Percentiles rank a stretch among this genome's conserved stretches.
These are phyloP conservation scores for Omphaloscelis lunosa DNA, from an alignment of 2,888 invertebrate species.

Conservation along the genomic window DNA sequence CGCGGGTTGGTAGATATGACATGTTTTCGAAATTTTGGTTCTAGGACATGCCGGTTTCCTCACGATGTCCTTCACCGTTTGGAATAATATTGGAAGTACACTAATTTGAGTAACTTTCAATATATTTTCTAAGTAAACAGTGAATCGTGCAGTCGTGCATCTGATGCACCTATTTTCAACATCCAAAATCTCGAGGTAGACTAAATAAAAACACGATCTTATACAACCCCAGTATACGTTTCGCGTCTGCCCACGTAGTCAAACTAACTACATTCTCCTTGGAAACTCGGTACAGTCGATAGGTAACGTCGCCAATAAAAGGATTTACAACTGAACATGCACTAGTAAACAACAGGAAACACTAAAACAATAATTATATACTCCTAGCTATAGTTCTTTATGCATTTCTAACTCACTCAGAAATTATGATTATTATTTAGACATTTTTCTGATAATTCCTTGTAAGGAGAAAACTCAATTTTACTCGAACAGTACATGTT, in stretches of 20 bases:
- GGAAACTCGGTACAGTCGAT: constrained; percentile 43
- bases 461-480: constrained; percentile 1
- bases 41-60: no score
- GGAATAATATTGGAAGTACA: not conserved
- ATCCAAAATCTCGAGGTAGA: constrained; percentile 20
- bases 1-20: no score
- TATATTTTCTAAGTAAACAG: not conserved
- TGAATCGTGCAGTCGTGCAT: constrained; percentile 22
- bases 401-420: constrained; percentile 11
- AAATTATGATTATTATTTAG: constrained; percentile 17
- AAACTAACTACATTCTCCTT: constrained; percentile 57
- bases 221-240: constrained; percentile 45
- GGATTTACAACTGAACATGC: constrained; percentile 41
- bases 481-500: not conserved
- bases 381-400: constrained; percentile 6
- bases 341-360: constrained; percentile 46
- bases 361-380: constrained; percentile 39
- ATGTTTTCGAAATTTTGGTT: no score
- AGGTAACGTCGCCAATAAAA: constrained; percentile 51
- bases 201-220: constrained; percentile 56
- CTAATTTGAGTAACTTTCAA: not conserved
- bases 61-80: no score
- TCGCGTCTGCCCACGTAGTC: constrained; percentile 54
- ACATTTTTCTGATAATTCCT: not conserved
- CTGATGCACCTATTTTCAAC: constrained; percentile 18